These are phyloP conservation scores for Cydia amplana DNA, from an alignment of 1,140 invertebrate genomes.

Conservation along the genomic window DNA sequence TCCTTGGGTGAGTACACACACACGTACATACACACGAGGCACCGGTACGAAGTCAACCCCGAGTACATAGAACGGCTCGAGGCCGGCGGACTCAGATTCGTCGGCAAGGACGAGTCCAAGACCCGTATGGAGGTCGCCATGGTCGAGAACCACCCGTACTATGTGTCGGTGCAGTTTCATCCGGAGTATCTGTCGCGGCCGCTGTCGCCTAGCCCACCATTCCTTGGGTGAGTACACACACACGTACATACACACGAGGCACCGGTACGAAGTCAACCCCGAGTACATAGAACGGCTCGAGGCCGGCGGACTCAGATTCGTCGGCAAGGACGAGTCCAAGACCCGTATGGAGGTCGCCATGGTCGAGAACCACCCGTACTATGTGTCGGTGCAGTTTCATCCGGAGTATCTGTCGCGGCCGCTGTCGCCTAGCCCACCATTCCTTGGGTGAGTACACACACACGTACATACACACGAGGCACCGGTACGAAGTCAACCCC, in stretches of 20 bases:
- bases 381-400: slow-evolving; percentile 97
- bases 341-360: slow-evolving; percentile 93
- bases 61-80: slow-evolving; percentile 90
- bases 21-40: slow-evolving; percentile 74
- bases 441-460: slow-evolving; percentile 84
- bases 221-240: slow-evolving; percentile 84
- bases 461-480: no score
- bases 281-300: slow-evolving; percentile 34
- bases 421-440: slow-evolving; percentile 95
- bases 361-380: slow-evolving; percentile 91
- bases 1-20: slow-evolving; percentile 86
- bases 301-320: slow-evolving; percentile 91
- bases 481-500: slow-evolving; percentile 80
- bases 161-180: slow-evolving; percentile 97
- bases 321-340: slow-evolving; percentile 88
- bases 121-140: slow-evolving; percentile 93
- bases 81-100: slow-evolving; percentile 92
- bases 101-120: slow-evolving; percentile 88
- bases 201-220: slow-evolving; percentile 95
- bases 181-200: slow-evolving; percentile 98
- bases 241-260: no score
- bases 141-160: slow-evolving; percentile 91
- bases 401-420: slow-evolving; percentile 98
- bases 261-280: slow-evolving; percentile 80
- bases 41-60: slow-evolving; percentile 98